Base-by-base conservation (phyloP, 2,888 invertebrate genomes). In the Dromius quadrimaculatus region DNA sequence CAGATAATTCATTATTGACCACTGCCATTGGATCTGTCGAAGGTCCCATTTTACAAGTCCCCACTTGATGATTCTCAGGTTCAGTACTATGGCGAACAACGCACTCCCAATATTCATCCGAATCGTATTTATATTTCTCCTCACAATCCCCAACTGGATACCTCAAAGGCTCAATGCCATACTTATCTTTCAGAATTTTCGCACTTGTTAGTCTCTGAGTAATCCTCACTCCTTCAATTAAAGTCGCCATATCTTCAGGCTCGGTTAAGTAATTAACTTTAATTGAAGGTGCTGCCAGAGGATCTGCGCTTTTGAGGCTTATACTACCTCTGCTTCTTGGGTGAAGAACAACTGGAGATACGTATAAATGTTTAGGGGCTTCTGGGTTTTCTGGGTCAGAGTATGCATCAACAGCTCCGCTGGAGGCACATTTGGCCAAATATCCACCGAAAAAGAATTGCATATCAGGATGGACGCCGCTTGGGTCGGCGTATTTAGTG, bases 31-130 rank as follows among this genome's bases (percentile, higher is more conserved):
- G 88, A 79, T 93, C 93, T 0, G 82, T 82, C 0, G 79, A 75
- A 0, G 92, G 90, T 0, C 93, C 93, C 92, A 94, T 93, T 85
- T 92, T 93, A 79, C 91, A 92, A 0, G 92, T 90, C 5, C 93
- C 93, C 0, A 89, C 90, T 81, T 93, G 93, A 80, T 93, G 93
- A 80, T 93, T 93, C 81, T 93, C 93, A 0, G 93, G 91, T 0
- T 91, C 92, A 0, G 93, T 93, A 65, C 89, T 85, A 69, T 88
- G 86, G 71, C 84, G 84, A 0, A 91, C 86, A 0, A 91, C 87
- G 77, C 94, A 94, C 69, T 85, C 87, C 89, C 93, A 92, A 81
- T 88, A 94, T n/a, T 88, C 88, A 74, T 92, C 90, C 0, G 86
- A 84, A 4, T 87, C 85, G 63, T 84, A 85, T n/a, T 73, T 64